A percentile compares a stretch with the other conserved stretches of the same genome.
Conservation (phyloP, 2,888 invertebrate species). For the Thereva unica region DNA sequence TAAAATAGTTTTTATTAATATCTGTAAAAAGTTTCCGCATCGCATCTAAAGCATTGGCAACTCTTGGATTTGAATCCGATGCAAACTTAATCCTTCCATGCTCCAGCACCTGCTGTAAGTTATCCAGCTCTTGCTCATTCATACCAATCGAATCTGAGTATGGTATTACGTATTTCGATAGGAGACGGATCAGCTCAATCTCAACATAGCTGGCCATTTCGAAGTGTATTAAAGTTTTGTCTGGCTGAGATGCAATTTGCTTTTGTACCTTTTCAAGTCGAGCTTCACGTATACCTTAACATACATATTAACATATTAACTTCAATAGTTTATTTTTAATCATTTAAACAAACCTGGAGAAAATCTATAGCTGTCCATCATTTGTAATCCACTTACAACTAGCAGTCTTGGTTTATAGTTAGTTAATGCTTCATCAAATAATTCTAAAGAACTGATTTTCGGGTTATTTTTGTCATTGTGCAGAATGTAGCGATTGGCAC, state of each 20-base stretch:
- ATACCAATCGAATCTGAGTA: constrained; percentile 81
- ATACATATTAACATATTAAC: constrained; percentile 41
- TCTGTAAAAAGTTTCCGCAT: constrained; percentile 70
- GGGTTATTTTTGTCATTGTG: constrained; percentile 85
- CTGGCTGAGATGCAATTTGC: constrained; percentile 67
- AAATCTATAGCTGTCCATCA: constrained; percentile 77
- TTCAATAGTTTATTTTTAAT: not conserved
- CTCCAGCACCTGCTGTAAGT: constrained; percentile 71
- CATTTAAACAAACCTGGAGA: constrained; percentile 37
- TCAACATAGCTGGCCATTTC: constrained; percentile 88
- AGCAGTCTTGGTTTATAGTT: constrained; percentile 71
- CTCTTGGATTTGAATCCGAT: constrained; percentile 77
- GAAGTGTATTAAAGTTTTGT: constrained; percentile 72
- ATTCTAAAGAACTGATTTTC: constrained; percentile 71
- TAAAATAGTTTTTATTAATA: constrained; percentile 47
- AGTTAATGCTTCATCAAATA: constrained; percentile 66
- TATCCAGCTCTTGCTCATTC: constrained; percentile 86
- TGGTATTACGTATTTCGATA: constrained; percentile 71
- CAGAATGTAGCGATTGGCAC: constrained; percentile 83
- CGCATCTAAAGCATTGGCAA: constrained; percentile 79
- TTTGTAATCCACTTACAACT: constrained; percentile 81
- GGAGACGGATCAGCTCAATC: constrained; percentile 66
- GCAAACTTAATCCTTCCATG: constrained; percentile 73
- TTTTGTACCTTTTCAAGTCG: constrained; percentile 68
- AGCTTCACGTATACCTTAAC: constrained; percentile 68